Evolutionary conservation across 2,888 invertebrate species (phyloP).

Genomic region (Pheosia tremula): DNA sequence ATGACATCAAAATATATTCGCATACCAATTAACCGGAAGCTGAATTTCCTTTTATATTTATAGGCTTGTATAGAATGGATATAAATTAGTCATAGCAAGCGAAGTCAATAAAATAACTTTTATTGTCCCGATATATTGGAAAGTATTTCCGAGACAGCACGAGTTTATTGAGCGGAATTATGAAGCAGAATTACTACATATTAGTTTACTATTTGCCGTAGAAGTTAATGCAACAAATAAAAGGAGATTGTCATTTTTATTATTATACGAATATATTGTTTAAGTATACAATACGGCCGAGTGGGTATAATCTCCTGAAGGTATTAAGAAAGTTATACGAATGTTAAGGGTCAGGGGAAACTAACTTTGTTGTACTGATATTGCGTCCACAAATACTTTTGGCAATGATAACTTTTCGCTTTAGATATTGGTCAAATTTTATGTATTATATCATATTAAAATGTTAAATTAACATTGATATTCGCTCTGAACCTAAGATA

Average conservation of each 20-base stretch:
- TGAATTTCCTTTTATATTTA: not conserved
- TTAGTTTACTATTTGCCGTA: constrained; percentile 54
- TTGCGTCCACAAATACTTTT: constrained; percentile 72
- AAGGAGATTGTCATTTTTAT: constrained; percentile 75
- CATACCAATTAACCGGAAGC: not conserved
- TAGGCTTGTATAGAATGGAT: not conserved
- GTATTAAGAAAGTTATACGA: constrained; percentile 81
- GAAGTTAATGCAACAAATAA: constrained; percentile 75
- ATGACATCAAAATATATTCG: not conserved
- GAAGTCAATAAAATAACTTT: constrained; percentile 29
- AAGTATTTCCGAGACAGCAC: constrained; percentile 46
- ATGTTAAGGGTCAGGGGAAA: constrained; percentile 68
- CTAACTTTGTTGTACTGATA: constrained; percentile 67
- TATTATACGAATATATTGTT: constrained; percentile 69
- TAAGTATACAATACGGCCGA: constrained; percentile 64
- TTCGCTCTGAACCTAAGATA: too few relatives aligned
- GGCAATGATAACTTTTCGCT: constrained; percentile 65
- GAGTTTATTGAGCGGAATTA: constrained; percentile 79
- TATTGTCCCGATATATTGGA: constrained; percentile 28
- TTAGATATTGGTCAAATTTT: constrained; percentile 41
- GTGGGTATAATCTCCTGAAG: constrained; percentile 71
- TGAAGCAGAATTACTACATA: constrained; percentile 69
- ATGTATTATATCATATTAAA: constrained; percentile 11
- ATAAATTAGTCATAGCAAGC: constrained; percentile 19
- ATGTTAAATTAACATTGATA: too few relatives aligned